phyloP scores from a whole-genome alignment of 2,113 vertebrate genomes.

The Sorex fumeus region DNA sequence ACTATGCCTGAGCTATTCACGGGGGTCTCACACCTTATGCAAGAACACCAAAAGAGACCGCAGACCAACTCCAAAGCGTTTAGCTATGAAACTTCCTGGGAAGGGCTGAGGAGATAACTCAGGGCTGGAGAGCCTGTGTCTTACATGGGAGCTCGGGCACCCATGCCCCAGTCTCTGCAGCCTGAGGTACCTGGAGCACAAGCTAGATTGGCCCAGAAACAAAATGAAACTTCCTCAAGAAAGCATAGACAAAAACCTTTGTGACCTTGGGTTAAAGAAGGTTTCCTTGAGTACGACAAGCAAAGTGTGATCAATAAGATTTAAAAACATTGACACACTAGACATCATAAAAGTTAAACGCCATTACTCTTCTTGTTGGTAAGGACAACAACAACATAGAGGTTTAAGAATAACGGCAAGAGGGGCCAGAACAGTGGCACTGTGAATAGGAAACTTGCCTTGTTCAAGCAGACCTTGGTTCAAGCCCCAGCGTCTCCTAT shows the following conservation, averaged over 20 bases:
- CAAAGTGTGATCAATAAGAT: not conserved
- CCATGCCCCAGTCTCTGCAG: too few species aligned
- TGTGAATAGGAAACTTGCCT: too few species aligned
- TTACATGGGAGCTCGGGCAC: too few species aligned
- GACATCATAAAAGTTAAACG: conserved; percentile 1
- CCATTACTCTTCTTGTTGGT: too few species aligned
- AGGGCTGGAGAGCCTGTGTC: too few species aligned
- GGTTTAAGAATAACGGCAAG: too few species aligned
- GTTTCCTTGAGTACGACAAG: not conserved
- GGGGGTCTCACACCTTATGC: not conserved
- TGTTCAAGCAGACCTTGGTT: too few species aligned
- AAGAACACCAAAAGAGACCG: conserved; percentile 12
- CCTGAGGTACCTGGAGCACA: too few species aligned
- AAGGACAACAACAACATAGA: too few species aligned
- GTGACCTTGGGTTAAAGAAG: not conserved
- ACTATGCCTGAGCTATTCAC: not conserved
- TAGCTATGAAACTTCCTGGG: not conserved
- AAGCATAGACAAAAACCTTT: not conserved
- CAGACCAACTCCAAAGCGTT: not conserved
- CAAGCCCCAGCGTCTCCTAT: too few species aligned
- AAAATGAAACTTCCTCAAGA: not conserved
- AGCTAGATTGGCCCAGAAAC: too few species aligned
- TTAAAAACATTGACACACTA: not conserved
- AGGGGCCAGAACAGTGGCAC: too few species aligned
- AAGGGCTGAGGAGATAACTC: not conserved